Percentiles rank a stretch among this genome's conserved stretches.
Conservation (phyloP, 2,888 invertebrate genomes). For the Erynnis tages region DNA sequence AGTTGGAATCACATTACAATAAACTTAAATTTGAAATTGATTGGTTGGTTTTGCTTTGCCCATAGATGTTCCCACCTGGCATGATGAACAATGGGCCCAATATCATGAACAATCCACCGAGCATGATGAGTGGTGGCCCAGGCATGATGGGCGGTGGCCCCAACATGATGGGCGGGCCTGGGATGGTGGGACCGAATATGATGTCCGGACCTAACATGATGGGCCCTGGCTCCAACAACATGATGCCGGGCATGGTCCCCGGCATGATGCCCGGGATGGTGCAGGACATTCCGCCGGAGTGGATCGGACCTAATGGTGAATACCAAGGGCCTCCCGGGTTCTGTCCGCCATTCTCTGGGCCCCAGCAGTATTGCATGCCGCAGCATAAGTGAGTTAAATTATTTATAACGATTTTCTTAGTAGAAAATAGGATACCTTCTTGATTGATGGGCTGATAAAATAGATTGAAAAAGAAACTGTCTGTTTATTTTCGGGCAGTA, state of each 20-base stretch:
- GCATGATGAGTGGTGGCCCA: slow-evolving; percentile 34
- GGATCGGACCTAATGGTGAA: slow-evolving; percentile 51
- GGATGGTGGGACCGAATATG: slow-evolving; percentile 41
- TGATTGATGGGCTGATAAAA: no score
- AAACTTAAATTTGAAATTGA: no score
- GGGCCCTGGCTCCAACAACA: slow-evolving; percentile 32
- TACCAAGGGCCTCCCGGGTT: slow-evolving; percentile 53
- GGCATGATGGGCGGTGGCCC: slow-evolving; percentile 34
- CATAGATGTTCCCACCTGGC: slow-evolving; percentile 64
- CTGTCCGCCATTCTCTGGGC: slow-evolving; percentile 59
- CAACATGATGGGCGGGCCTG: slow-evolving; percentile 35
- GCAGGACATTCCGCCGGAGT: slow-evolving; percentile 49
- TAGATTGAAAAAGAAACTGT: no score
- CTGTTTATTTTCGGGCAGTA: no score
- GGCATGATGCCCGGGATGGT: slow-evolving; percentile 41
- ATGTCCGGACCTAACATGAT: slow-evolving; percentile 32
- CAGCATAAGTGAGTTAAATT: slow-evolving; percentile 68
- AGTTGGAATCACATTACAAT: no score
- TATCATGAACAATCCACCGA: slow-evolving; percentile 39
- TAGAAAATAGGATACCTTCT: no score
- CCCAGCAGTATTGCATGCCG: slow-evolving; percentile 64
- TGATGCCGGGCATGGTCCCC: slow-evolving; percentile 37
- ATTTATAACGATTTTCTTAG: no score
- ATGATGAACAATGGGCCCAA: slow-evolving; percentile 44
- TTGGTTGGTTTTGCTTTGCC: background rate